Evolutionary conservation across 1,140 invertebrate species (phyloP).

Genomic region (Drosophila sturtevanti): DNA sequence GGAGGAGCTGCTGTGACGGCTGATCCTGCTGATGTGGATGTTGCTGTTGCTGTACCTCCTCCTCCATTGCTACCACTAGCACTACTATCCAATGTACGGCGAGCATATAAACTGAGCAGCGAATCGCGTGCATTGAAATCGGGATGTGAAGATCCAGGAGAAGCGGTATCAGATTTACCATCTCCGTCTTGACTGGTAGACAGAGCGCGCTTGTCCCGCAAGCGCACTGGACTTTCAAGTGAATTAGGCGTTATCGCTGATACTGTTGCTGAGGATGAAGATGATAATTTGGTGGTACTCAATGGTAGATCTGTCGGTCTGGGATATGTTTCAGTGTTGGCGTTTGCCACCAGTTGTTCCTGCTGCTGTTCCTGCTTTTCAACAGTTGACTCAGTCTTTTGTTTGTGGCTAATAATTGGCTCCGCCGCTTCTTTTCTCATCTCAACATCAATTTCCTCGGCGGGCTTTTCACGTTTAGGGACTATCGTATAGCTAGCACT

Average conservation of each 20-base stretch:
- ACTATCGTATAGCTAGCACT: slow-evolving; percentile 79
- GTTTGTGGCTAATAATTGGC: slow-evolving; percentile 13
- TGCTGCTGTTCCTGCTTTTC: slow-evolving; percentile 3
- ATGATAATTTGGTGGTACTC: neutral
- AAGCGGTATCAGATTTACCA: slow-evolving; percentile 63
- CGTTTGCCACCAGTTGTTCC: neutral
- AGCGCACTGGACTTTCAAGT: slow-evolving; percentile 74
- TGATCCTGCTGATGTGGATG: slow-evolving; percentile 10
- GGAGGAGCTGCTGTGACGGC: neutral
- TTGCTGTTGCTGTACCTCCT: slow-evolving; percentile 18
- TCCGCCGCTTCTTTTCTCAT: slow-evolving; percentile 8
- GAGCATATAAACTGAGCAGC: slow-evolving; percentile 61
- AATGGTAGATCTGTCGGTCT: slow-evolving; percentile 62
- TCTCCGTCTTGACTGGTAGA: slow-evolving; percentile 54
- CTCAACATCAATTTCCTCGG: slow-evolving; percentile 11
- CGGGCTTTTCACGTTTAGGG: slow-evolving; percentile 47
- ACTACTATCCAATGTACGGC: slow-evolving; percentile 53
- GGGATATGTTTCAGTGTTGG: slow-evolving; percentile 7
- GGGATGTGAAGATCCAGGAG: slow-evolving; percentile 47
- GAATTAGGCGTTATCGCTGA: slow-evolving; percentile 41
- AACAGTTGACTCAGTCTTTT: slow-evolving; percentile 59
- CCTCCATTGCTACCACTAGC: slow-evolving; percentile 26
- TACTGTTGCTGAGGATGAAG: slow-evolving; percentile 28
- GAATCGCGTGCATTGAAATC: slow-evolving; percentile 73
- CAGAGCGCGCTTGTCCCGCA: slow-evolving; percentile 75